A percentile compares a stretch with the other conserved stretches of the same genome.
These are phyloP conservation scores for Drosophila hydei DNA, from an alignment of 1,140 invertebrate genomes.

Conservation along the genomic window DNA sequence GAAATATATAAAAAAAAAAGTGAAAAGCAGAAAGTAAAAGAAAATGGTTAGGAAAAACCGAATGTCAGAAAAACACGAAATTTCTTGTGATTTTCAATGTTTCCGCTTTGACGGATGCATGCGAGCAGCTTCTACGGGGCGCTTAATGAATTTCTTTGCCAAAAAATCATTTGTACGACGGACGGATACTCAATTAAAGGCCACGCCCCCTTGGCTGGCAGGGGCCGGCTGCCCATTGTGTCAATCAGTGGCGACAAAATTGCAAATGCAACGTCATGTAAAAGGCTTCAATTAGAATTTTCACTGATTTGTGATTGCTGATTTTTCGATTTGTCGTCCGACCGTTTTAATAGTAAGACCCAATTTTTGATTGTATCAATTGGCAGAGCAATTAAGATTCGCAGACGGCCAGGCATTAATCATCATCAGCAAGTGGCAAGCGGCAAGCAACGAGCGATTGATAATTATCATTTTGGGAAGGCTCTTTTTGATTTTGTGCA, in stretches of 20 bases:
- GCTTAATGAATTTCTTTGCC: slow-evolving; percentile 48
- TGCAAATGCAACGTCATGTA: slow-evolving; percentile 16
- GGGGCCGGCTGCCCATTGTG: slow-evolving; percentile 4
- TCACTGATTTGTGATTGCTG: slow-evolving; percentile 25
- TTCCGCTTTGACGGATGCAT: slow-evolving; percentile 43
- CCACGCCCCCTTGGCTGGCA: slow-evolving; percentile 23
- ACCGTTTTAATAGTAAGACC: slow-evolving; percentile 1
- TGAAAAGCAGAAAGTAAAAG: neutral
- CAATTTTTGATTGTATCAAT: slow-evolving; percentile 40
- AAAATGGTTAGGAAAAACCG: slow-evolving; percentile 4
- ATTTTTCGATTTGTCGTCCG: slow-evolving; percentile 10
- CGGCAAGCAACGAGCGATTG: no score
- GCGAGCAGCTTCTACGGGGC: slow-evolving; percentile 24
- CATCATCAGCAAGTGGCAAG: slow-evolving; percentile 4
- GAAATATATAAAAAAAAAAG: neutral
- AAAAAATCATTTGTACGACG: slow-evolving; percentile 3
- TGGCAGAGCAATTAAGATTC: slow-evolving; percentile 54
- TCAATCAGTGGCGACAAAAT: slow-evolving; percentile 38
- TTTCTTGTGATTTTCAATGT: slow-evolving; percentile 55
- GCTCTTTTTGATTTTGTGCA: no score
- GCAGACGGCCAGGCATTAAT: slow-evolving; percentile 28
- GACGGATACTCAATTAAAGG: slow-evolving; percentile 20
- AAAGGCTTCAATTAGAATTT: slow-evolving; percentile 27
- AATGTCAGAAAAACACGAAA: slow-evolving; percentile 40
- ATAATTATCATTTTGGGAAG: slow-evolving; percentile 1